Base-by-base conservation (phyloP, 2,113 vertebrate species). In the Clarias batrachus region DNA sequence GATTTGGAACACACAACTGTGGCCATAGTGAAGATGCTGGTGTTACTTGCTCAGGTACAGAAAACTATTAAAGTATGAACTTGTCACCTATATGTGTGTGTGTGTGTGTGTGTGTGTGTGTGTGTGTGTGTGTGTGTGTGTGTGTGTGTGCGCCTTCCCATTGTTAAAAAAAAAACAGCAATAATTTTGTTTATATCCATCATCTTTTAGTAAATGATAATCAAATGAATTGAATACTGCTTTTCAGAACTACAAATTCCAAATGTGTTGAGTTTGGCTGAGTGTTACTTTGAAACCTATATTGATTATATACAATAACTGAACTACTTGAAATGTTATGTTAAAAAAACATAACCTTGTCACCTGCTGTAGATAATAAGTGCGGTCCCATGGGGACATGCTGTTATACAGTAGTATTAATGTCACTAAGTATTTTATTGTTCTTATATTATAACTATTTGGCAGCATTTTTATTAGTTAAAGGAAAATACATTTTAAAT, bases 21-120 rank as follows among this genome's bases (percentile, higher is more conserved):
- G 89, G 65, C 23, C 62, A 92, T 94, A 66, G 93, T 92, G 78
- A 66, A 66, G 63, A 66, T 66, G 63, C 63, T 66, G 63, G 63
- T 66, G 63, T 66, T 66, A 66, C 63, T 66, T 66, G 63, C n/a
- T n/a, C 65, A 68, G 65, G 65, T 68, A 68, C 65, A 68, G n/a
- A 68, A 68, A 30, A 13, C 11, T 13, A 3, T 27, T 63, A 63
- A 9, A 27, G n/a, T 66, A n/a, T 27, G 3, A 66, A 25, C 12
- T 66, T 66, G 25, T 27, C 12, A 10, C 25, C 8, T 25, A 2
- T n/a, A 11, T 25, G 12, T 65, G 9, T 62, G 7, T 62, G 2
- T 62, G 2, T 62, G 7, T 48, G 7, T 48, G 48, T 65, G 62
- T 65, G 7, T n/a, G 25, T 25, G n/a, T 65, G 9, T 62, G 21